These are phyloP conservation scores for Eospalax fontanierii DNA, from an alignment of 2,797 vertebrate species.

Conservation along the genomic window DNA sequence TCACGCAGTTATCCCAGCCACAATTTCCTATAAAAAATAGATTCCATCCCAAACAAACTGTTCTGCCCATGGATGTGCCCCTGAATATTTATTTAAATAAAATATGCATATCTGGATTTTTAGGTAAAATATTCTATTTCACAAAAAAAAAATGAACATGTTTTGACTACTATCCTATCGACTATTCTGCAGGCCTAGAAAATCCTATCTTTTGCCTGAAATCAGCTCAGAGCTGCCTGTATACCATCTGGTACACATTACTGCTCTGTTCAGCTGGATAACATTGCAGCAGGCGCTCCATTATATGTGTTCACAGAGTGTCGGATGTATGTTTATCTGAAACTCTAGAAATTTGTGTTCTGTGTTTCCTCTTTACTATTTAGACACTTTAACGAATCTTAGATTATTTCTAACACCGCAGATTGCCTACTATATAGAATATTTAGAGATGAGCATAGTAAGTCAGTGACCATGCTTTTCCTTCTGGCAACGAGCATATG, in stretches of 20 bases:
- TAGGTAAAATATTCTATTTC: constrained; percentile 21
- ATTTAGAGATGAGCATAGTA: not conserved
- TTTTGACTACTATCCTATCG: not conserved
- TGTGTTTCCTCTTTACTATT: not conserved
- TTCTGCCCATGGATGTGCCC: not conserved
- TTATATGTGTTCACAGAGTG: not conserved
- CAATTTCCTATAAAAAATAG: not conserved
- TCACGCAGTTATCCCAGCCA: not conserved
- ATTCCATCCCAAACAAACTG: not conserved
- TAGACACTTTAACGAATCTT: not conserved
- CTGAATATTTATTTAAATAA: not conserved
- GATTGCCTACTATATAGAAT: not conserved
- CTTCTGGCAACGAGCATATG: not conserved
- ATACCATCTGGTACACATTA: not conserved
- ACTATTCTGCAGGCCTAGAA: not conserved
- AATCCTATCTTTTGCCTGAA: not conserved
- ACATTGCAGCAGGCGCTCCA: not conserved
- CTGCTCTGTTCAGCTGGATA: not conserved
- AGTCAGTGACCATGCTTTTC: constrained; percentile 19
- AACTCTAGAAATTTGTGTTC: not conserved
- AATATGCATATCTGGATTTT: not conserved
- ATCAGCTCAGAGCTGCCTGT: not conserved
- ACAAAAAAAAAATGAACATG: not conserved
- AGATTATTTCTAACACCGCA: not conserved
- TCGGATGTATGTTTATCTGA: not conserved